Evolutionary conservation across 2,888 invertebrate genomes (phyloP).

Genomic region (Pachliopta kotzebuea): DNA sequence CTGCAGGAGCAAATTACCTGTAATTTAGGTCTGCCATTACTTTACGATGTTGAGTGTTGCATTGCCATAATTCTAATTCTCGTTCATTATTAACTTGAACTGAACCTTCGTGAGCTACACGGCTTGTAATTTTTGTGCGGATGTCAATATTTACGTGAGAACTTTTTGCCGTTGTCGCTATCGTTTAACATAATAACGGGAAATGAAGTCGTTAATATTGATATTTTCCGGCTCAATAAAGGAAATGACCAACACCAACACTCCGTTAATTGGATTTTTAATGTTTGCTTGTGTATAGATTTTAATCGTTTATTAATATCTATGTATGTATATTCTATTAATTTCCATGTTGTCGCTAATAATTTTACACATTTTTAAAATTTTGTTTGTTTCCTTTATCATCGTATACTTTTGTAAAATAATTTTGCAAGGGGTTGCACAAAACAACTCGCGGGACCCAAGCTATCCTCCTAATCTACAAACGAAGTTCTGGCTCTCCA

Average conservation of each 20-base stretch:
- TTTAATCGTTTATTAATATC: background rate
- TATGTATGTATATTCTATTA: no score
- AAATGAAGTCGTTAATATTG: constrained; percentile 18
- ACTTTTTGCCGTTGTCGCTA: constrained; percentile 20
- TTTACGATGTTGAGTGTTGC: background rate
- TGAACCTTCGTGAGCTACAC: background rate
- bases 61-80: background rate
- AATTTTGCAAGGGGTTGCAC: no score
- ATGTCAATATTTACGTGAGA: constrained; percentile 21
- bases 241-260: constrained; percentile 11
- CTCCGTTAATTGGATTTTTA: background rate
- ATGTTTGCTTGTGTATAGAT: background rate
- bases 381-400: background rate
- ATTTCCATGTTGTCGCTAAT: no score
- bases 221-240: constrained; percentile 15
- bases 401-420: no score
- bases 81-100: no score
- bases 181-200: constrained; percentile 21
- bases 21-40: no score
- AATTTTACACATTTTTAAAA: background rate
- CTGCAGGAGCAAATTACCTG: no score
- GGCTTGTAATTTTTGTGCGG: background rate
- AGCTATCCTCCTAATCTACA: no score
- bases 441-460: no score
- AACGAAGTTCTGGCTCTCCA: no score